Evolutionary conservation across 2,888 invertebrate genomes (phyloP).

Genomic region (Ethmia dodecea): DNA sequence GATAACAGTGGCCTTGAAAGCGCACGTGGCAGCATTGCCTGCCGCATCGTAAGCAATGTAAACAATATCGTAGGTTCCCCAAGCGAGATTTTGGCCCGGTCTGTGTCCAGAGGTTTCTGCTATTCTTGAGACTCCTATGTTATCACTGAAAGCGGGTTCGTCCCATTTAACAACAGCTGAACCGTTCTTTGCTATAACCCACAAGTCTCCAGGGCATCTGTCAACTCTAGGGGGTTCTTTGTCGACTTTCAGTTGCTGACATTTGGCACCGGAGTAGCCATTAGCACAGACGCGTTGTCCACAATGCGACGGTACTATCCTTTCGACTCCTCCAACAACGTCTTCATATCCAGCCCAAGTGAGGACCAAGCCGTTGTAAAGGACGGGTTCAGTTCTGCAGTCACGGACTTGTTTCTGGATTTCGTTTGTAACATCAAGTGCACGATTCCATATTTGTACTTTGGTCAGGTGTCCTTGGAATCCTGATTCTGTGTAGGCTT

Average conservation of each 20-base stretch:
- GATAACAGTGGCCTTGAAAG: conserved; percentile 93
- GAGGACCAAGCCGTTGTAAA: conserved; percentile 89
- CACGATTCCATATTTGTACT: conserved; percentile 95
- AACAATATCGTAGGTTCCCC: conserved; percentile 95
- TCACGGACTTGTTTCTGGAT: conserved; percentile 96
- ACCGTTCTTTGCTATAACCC: conserved; percentile 95
- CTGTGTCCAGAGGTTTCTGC: conserved; percentile 91
- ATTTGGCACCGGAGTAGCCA: conserved; percentile 91
- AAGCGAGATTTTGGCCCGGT: conserved; percentile 91
- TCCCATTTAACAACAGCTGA: conserved; percentile 95
- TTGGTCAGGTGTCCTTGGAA: conserved; percentile 97
- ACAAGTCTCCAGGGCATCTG: conserved; percentile 95
- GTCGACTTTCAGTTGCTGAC: conserved; percentile 89
- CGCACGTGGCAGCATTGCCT: conserved; percentile 94
- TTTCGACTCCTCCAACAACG: conserved; percentile 91
- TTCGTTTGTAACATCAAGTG: conserved; percentile 93
- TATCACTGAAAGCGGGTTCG: conserved; percentile 93
- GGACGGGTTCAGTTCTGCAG: conserved; percentile 93
- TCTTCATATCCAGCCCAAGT: conserved; percentile 97
- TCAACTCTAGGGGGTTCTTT: conserved; percentile 92
- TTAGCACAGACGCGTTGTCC: conserved; percentile 93
- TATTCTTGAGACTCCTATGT: conserved; percentile 87
- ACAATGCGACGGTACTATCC: conserved; percentile 94
- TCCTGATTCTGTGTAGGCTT: conserved; percentile 91
- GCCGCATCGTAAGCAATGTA: conserved; percentile 96